Base-by-base conservation (phyloP, 2,113 vertebrate genomes). In the Platichthys flesus region DNA sequence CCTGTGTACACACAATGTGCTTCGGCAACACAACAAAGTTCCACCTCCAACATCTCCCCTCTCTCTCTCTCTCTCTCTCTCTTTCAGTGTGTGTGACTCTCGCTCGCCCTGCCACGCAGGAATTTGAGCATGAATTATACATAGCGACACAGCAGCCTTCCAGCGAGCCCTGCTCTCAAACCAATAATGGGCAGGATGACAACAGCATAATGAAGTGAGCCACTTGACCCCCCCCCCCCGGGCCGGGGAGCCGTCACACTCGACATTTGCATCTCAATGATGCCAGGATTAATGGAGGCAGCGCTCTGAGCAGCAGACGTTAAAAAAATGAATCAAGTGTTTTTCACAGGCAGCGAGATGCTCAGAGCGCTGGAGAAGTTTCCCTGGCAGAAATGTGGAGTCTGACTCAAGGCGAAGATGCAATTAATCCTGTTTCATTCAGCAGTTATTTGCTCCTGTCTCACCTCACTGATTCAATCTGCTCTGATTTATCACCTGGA, bases 211-310 rank as follows among this genome's bases (percentile, higher is more conserved):
- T 94, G 90, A 93, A 91, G 88, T 82, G 89, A 92, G 91, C 88
- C 92, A 94, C 93, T 95, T 93, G 92, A 94, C 92, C 92, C 93
- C 92, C 24, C 24, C 24, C 24, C 87, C 51, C 88, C 69, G 28
- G 72, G 82, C 88, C 55, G 60, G 88, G 87, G 90, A 86, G 79
- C 88, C 82, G 71, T 90, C 92, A 87, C 89, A 92, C 83, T 81
- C 78, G 45, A 52, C 80, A 94, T 95, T 94, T 93, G 94, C 94
- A 95, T 95, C 85, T 94, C 89, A 95, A 94, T 94, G 88, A 92
- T 89, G 81, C 74, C 72, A 88, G 82, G 87, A 90, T 92, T 88
- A 89, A 93, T 87, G 83, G 77, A 85, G 85, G 90, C 82, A 87
- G 76, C 10, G 63, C 78, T 84, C 71, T 1, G 59, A 67, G 21